Conservation (phyloP, 2,888 invertebrate genomes). For the Eurytoma adleriae region DNA sequence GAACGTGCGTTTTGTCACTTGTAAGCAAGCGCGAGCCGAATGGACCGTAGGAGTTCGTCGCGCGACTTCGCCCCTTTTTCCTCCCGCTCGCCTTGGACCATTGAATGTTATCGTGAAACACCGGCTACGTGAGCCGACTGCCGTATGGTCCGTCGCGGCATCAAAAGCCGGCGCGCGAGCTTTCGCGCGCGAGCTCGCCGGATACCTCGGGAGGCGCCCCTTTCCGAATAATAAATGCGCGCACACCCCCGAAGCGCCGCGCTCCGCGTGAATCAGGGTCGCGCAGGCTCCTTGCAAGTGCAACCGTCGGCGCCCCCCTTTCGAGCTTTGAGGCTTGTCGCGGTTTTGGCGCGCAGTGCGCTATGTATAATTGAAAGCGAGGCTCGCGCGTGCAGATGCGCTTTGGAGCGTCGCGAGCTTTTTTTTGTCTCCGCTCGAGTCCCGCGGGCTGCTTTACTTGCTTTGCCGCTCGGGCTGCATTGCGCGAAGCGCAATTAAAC, state of each 20-base stretch:
- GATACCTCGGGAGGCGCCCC: conserved; percentile 60
- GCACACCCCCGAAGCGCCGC: conserved; percentile 63
- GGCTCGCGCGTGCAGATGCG: too few species aligned
- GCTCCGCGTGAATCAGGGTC: conserved; percentile 58
- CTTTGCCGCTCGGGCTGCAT: too few species aligned
- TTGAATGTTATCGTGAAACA: conserved; percentile 57
- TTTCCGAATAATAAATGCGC: conserved; percentile 65
- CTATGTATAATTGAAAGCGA: not conserved
- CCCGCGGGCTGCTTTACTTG: too few species aligned
- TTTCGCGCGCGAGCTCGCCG: conserved; percentile 31
- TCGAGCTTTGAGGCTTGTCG: conserved; percentile 30
- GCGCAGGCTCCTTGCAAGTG: conserved; percentile 34
- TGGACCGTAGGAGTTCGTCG: conserved; percentile 20
- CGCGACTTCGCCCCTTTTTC: conserved; percentile 1
- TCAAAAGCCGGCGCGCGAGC: conserved; percentile 6
- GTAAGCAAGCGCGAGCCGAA: conserved; percentile 48
- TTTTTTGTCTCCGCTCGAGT: too few species aligned
- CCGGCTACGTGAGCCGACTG: conserved; percentile 48
- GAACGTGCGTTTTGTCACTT: conserved; percentile 56
- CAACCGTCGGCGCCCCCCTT: conserved; percentile 4
- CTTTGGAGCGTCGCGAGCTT: too few species aligned
- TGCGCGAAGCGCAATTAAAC: too few species aligned
- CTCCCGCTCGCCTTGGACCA: conserved; percentile 37
- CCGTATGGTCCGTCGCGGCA: conserved; percentile 18
- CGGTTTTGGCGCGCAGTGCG: conserved; percentile 4